These are phyloP conservation scores for Onychomys torridus DNA, from an alignment of 2,797 vertebrate species.

Conservation along the genomic window DNA sequence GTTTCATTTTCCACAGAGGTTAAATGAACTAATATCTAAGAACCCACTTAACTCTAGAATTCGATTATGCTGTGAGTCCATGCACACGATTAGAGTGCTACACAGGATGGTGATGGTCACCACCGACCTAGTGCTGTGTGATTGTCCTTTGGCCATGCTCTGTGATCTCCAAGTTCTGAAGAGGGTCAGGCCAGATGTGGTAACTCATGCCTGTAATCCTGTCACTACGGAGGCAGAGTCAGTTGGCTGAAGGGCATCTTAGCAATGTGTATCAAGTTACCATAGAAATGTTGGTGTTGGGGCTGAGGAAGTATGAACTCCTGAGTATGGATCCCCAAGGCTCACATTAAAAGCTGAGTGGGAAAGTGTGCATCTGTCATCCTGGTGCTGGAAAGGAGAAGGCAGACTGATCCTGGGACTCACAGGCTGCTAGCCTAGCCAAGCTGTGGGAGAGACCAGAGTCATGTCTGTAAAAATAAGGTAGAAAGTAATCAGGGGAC, in stretches of 20 bases:
- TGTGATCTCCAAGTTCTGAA: slow-evolving; percentile 30
- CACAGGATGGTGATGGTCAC: neutral
- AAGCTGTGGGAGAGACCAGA: neutral
- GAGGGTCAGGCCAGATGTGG: neutral
- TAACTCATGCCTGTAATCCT: neutral
- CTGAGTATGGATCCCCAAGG: neutral
- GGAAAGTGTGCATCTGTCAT: neutral
- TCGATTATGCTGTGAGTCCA: neutral
- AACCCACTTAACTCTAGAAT: slow-evolving; percentile 22
- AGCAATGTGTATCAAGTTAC: neutral
- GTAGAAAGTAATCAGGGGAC: too few species aligned
- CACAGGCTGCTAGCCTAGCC: neutral
- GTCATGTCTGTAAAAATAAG: neutral
- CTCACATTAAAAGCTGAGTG: neutral
- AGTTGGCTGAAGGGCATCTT: neutral
- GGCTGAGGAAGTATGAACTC: neutral
- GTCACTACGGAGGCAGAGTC: neutral
- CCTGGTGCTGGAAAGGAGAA: neutral
- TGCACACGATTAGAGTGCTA: neutral
- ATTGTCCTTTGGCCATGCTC: neutral
- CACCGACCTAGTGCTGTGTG: neutral
- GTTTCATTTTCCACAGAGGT: slow-evolving; percentile 63
- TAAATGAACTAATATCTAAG: slow-evolving; percentile 54
- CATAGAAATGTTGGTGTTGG: neutral
- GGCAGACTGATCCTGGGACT: neutral